Percentiles rank a stretch among this genome's conserved stretches.
phyloP scores from a whole-genome alignment of 2,797 vertebrate genomes.

The Gallinago stenura region DNA sequence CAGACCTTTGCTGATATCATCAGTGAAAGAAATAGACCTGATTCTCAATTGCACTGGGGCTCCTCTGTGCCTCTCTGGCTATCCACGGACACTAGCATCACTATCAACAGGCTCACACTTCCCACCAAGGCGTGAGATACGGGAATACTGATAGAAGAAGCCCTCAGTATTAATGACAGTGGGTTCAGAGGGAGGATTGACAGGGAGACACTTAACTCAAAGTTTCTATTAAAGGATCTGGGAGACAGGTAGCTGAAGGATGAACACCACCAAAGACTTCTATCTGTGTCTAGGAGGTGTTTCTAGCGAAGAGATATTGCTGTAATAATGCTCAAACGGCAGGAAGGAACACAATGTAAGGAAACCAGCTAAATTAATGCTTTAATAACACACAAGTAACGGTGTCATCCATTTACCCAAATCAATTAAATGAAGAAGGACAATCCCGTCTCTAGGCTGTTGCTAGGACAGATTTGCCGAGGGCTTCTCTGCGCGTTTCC shows the following conservation, averaged over 20 bases:
- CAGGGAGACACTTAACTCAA: not conserved
- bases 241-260: conserved; percentile 11
- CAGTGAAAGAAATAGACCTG: not conserved
- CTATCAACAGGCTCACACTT: not conserved
- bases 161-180: not conserved
- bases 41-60: not conserved
- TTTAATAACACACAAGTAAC: conserved; percentile 68
- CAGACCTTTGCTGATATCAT: not conserved
- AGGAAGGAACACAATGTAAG: conserved; percentile 1
- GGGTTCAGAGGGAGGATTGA: not conserved
- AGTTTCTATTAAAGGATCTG: not conserved
- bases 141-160: not conserved
- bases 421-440: conserved; percentile 57
- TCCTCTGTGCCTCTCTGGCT: not conserved
- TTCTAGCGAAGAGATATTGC: conserved; percentile 12
- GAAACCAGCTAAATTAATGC: conserved; percentile 53
- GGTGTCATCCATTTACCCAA: conserved; percentile 56
- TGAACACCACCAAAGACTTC: not conserved
- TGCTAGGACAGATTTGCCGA: conserved; percentile 34
- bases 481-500: not conserved
- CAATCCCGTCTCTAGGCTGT: conserved; percentile 35
- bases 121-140: not conserved
- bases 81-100: not conserved
- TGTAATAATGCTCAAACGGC: not conserved
- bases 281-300: not conserved